Conservation (phyloP, 2,888 invertebrate species). For the Oscheius sp. region DNA sequence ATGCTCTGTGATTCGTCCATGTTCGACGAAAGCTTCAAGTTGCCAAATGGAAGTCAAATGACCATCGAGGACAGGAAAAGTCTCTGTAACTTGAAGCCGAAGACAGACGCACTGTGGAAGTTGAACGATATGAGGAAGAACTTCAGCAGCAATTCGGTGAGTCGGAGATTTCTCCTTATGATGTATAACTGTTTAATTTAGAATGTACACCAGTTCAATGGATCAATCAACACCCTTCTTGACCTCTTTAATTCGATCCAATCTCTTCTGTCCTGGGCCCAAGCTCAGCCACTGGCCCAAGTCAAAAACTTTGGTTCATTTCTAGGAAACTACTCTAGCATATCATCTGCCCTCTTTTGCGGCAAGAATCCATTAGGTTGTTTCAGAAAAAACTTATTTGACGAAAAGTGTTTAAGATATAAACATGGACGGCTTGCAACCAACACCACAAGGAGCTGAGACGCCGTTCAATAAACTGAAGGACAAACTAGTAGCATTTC, state of each 20-base stretch:
- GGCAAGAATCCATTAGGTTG: slow-evolving; percentile 46
- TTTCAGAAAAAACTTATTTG: not conserved
- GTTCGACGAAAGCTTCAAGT: slow-evolving; percentile 17
- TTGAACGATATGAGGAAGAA: slow-evolving; percentile 18
- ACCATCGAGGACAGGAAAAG: slow-evolving; percentile 15
- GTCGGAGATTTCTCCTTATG: not conserved
- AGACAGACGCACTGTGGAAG: not conserved
- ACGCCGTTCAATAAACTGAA: slow-evolving; percentile 51
- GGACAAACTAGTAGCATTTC: slow-evolving; percentile 46
- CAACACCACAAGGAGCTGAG: slow-evolving; percentile 35
- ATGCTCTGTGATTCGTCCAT: slow-evolving; percentile 20
- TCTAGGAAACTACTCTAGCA: not conserved
- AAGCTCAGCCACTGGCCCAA: not conserved
- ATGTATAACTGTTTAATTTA: too few species aligned
- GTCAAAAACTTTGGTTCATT: not conserved
- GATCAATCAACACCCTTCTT: slow-evolving; percentile 9
- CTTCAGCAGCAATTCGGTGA: not conserved
- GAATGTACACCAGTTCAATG: not conserved
- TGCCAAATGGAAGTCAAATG: not conserved
- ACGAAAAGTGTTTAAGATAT: slow-evolving; percentile 20
- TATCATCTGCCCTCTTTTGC: slow-evolving; percentile 43
- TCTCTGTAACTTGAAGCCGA: slow-evolving; percentile 12
- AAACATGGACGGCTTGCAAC: slow-evolving; percentile 22
- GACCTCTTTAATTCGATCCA: slow-evolving; percentile 2
- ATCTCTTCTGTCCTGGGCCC: slow-evolving; percentile 10